Evolutionary conservation across 2,888 invertebrate species (phyloP), one percentile per base, ranked within the genome.

Genomic region (Congeria kusceri): DNA sequence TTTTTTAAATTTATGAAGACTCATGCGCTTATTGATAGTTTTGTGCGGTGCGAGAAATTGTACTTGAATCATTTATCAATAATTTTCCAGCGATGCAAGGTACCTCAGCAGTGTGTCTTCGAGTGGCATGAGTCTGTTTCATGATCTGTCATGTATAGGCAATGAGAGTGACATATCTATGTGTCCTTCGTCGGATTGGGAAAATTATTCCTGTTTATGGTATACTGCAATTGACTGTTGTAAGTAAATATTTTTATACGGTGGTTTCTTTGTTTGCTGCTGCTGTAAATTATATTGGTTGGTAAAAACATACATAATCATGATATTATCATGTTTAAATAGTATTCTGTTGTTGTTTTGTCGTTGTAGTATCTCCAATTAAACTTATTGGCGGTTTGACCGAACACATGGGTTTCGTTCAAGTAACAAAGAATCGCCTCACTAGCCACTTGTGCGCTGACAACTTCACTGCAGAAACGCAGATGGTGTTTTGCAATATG

Each of bases 121-220:
- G 9, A 9, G 13, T 39, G 39, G 39, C 9, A 39, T 15, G 39
- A 39, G 39, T 11, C 39, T 39, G 39, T 39, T 39, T 39, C 53
- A 25, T 25, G 25, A 53, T 53, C 18, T 53, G 11, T 25, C 20
- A 53, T 53, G 53, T 25, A 15, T 1, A 4, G 53, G 53, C 9
- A 25, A 53, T n/a, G 53, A 53, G 25, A 23, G 23, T 9, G 53
- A 53, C 25, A 53, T 53, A 53, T 53, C 53, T 9, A 15, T 53
- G 3, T 53, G 53, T 53, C 53, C 23, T 53, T 53, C 53, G 20
- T 53, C 53, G 53, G 53, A 53, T 53, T 53, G 53, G 53, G 53
- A 20, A 53, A 53, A 18, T 53, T 53, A 53, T 53, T 20, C 3
- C 53, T 23, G 53, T 39, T 39, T 15, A 39, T 39, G 15, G 9